Evolutionary conservation across 2,797 vertebrate species (phyloP).

Genomic region (Spondyliosoma cantharus): DNA sequence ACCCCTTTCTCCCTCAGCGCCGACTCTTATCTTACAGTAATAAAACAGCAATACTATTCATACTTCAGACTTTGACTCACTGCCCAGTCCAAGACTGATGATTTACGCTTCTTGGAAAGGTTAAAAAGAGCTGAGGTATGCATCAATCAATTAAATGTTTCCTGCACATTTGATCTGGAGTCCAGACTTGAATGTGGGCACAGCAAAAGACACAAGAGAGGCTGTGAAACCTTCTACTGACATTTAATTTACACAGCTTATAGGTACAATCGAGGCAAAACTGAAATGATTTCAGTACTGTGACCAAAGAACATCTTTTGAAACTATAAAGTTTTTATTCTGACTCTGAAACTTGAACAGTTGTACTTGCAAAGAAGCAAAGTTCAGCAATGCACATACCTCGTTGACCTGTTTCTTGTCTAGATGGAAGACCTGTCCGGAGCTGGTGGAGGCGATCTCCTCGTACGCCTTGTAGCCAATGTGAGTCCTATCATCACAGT

Average conservation of each 20-base stretch:
- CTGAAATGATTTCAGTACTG: conserved; percentile 36
- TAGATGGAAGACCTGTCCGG: conserved; percentile 97
- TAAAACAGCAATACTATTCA: conserved; percentile 40
- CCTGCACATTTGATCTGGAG: conserved; percentile 54
- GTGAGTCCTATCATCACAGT: conserved; percentile 95
- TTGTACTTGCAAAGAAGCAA: conserved; percentile 1
- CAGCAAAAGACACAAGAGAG: conserved; percentile 24
- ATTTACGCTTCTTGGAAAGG: conserved; percentile 64
- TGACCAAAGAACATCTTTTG: conserved; percentile 36
- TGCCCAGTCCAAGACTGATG: conserved; percentile 29
- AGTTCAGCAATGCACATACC: conserved; percentile 80
- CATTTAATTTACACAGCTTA: conserved; percentile 43
- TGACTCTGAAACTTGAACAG: conserved; percentile 15
- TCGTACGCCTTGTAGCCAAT: conserved; percentile 97
- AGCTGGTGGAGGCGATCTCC: conserved; percentile 99
- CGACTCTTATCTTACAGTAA: conserved; percentile 29
- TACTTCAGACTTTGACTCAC: conserved; percentile 23
- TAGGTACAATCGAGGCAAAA: conserved; percentile 11
- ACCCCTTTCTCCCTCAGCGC: neutral
- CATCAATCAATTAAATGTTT: conserved; percentile 62
- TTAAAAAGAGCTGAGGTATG: conserved; percentile 40
- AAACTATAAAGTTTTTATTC: conserved; percentile 20
- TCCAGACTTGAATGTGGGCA: conserved; percentile 48
- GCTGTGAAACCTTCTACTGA: conserved; percentile 51
- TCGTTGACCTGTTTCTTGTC: conserved; percentile 99